Evolutionary conservation across 1,140 invertebrate species (phyloP).

Genomic region (Ceratina calcarata): DNA sequence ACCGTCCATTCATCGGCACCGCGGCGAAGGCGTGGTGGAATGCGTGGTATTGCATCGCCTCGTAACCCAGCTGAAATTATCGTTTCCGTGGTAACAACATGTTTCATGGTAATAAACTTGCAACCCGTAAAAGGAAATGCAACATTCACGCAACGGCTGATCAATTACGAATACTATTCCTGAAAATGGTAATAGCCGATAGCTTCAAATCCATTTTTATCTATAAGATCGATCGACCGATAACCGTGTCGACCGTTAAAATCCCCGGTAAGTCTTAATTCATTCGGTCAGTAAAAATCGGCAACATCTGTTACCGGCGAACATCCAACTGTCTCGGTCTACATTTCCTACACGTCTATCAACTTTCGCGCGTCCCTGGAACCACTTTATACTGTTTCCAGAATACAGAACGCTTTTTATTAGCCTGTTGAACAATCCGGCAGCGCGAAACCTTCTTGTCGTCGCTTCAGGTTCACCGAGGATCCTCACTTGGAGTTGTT

Average conservation of each 20-base stretch:
- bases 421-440: background rate
- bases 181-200: background rate
- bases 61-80: constrained; percentile 31
- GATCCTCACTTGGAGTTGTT: constrained; percentile 37
- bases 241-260: no score
- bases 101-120: constrained; percentile 33
- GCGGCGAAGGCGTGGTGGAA: constrained; percentile 29
- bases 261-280: no score
- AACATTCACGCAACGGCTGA: constrained; percentile 19
- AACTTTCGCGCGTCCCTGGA: background rate
- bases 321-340: background rate
- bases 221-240: no score
- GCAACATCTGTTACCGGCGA: no score
- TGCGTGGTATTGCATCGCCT: background rate
- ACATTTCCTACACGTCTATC: background rate
- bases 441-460: constrained; percentile 15
- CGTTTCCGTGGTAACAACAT: constrained; percentile 23
- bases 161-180: background rate
- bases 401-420: constrained; percentile 4
- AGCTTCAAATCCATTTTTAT: background rate
- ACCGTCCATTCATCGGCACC: constrained; percentile 26
- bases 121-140: background rate
- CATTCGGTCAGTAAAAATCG: background rate
- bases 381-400: background rate
- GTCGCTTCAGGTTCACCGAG: constrained; percentile 45